Conservation (phyloP, 2,888 invertebrate species). For the Heliconius erato region DNA sequence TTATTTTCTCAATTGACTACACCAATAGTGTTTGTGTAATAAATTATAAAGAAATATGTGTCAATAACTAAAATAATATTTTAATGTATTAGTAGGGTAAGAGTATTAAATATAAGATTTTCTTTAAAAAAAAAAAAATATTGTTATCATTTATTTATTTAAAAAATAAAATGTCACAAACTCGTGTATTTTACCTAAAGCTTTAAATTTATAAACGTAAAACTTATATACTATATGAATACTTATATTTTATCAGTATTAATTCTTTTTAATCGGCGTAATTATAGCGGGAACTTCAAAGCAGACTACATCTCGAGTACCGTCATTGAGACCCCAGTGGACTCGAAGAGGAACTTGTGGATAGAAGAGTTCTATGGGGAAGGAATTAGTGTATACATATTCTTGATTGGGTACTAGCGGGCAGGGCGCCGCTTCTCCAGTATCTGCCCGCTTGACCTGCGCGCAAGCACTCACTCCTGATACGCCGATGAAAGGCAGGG, state of each 20-base stretch:
- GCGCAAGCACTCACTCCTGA: slow-evolving; percentile 88
- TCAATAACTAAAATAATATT: background rate
- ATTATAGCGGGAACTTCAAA: slow-evolving; percentile 89
- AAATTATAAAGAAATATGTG: background rate
- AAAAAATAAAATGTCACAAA: slow-evolving; percentile 13
- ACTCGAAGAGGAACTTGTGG: slow-evolving; percentile 83
- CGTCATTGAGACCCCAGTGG: slow-evolving; percentile 86
- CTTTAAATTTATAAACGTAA: background rate
- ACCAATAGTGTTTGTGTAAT: background rate
- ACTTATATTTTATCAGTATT: background rate
- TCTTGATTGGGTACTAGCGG: slow-evolving; percentile 87
- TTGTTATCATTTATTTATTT: background rate
- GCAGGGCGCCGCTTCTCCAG: slow-evolving; percentile 86
- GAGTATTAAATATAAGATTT: background rate
- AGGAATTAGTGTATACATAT: slow-evolving; percentile 88
- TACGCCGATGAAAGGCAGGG: slow-evolving; percentile 90
- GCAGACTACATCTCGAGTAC: slow-evolving; percentile 83
- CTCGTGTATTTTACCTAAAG: background rate
- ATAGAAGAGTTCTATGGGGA: slow-evolving; percentile 80
- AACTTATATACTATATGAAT: background rate
- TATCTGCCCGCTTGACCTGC: slow-evolving; percentile 70
- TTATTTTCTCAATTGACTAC: background rate
- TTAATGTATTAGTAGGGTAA: background rate
- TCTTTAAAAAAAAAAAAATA: background rate
- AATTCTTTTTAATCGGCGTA: slow-evolving; percentile 49